Base-by-base conservation (phyloP, 2,888 invertebrate genomes). In the Drosophila quinaria region DNA sequence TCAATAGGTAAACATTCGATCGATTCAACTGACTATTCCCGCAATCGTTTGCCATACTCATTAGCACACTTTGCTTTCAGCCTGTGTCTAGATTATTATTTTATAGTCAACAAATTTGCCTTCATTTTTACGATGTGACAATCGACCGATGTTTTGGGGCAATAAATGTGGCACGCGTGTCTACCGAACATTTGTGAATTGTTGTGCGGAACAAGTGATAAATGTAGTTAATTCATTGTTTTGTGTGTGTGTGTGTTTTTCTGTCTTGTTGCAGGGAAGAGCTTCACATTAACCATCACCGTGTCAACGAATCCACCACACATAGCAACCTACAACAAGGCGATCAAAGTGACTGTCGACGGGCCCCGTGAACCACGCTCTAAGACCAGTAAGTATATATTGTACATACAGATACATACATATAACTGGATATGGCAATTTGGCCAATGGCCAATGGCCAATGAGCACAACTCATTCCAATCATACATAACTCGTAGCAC, bases 291-390 rank as follows among this genome's bases (percentile, higher is more conserved):
- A 92, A 98, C 98, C 91, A 99, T 99, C 94, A 97, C 97, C 72
- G 95, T 99, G 78, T 97, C 97, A 86, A 97, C 98, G 85, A 95
- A 96, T 87, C 99, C 99, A 59, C 97, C 98, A n/a, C 98, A 98
- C 93, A 96, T 99, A 74, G 97, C 98, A 70, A 97, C 98, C 15
- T 98, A 98, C 94, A 96, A 96, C 92, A 98, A 98, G 93, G 98
- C 98, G 75, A 99, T 99, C 93, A 99, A 99, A 94, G 98, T 99
- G 81, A 99, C 99, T 22, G 98, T 99, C 61, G 99, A 99, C 93
- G 99, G 99, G 80, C 99, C 99, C 10, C 93, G 99, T 88, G 98
- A 98, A 93, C 98, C 99, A 6, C 94, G 98, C 91, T 97, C 97
- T 81, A 98, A 98, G 94, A 97, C 97, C 94, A 97, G 96, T 97